A percentile compares a stretch with the other conserved stretches of the same genome.
Conservation (phyloP, 2,888 invertebrate genomes). For the Caenorhabditis sulstoni region DNA sequence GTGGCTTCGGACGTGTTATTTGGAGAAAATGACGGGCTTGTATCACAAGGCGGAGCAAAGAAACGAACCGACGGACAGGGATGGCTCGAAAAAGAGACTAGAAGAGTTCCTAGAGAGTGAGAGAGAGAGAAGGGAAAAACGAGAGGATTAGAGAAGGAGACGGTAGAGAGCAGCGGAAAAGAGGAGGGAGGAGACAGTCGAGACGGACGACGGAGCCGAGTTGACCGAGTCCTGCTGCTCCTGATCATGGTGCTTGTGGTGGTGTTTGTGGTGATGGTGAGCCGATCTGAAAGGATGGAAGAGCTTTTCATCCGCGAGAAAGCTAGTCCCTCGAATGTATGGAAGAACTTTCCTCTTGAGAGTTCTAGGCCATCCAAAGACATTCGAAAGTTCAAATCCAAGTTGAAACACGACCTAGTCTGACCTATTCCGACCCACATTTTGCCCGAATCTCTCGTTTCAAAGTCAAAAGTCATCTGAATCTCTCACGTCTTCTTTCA, state of each 20-base stretch:
- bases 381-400: no score
- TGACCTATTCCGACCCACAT: no score
- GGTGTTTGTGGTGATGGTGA: conserved; percentile 47
- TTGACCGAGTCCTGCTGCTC: conserved; percentile 39
- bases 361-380: no score
- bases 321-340: no score
- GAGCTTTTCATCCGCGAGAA: no score
- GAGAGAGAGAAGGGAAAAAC: neutral
- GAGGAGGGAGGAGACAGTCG: conserved; percentile 21
- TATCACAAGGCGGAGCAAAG: conserved; percentile 45
- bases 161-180: conserved; percentile 27
- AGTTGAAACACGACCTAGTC: no score
- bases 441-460: conserved; percentile 15
- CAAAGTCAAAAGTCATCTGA: conserved; percentile 21
- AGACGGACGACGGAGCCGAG: conserved; percentile 12
- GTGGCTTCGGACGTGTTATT: no score
- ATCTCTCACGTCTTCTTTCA: conserved; percentile 36
- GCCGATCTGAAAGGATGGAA: conserved; percentile 21
- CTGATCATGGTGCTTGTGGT: conserved; percentile 49
- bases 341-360: no score
- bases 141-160: conserved; percentile 12
- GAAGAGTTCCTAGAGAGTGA: conserved; percentile 9
- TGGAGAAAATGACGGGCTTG: conserved; percentile 2
- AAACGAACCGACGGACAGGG: neutral
- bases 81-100: conserved; percentile 32